Conservation (phyloP, 1,140 invertebrate genomes). For the Periplaneta americana region DNA sequence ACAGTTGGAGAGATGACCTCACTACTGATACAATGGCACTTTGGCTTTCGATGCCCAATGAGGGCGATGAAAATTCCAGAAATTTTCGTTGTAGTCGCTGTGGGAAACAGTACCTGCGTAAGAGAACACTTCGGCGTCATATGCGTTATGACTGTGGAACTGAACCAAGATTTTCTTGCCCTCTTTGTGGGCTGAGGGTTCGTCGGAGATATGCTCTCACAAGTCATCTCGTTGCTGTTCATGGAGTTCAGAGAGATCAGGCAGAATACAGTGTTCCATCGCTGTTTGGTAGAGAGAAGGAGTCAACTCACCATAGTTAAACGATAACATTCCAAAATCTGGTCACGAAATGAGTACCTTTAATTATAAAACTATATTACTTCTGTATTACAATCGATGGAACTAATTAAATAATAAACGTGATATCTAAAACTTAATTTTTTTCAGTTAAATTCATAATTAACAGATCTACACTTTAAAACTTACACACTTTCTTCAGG, state of each 20-base stretch:
- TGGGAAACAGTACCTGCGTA: slow-evolving; percentile 75
- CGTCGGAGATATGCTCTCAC: background rate
- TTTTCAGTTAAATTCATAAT: too few relatives aligned
- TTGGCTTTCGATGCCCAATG: background rate
- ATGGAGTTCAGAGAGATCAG: background rate
- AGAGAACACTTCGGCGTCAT: slow-evolving; percentile 60
- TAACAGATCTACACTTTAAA: too few relatives aligned
- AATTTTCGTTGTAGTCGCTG: slow-evolving; percentile 61
- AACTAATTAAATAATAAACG: too few relatives aligned
- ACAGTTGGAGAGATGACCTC: background rate
- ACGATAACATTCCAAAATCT: too few relatives aligned
- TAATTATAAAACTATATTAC: too few relatives aligned
- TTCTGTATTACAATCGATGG: too few relatives aligned
- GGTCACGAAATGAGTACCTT: too few relatives aligned
- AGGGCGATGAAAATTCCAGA: background rate
- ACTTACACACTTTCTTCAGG: too few relatives aligned
- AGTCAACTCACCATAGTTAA: too few relatives aligned
- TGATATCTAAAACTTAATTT: too few relatives aligned
- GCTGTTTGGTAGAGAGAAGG: background rate
- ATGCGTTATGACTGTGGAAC: slow-evolving; percentile 29
- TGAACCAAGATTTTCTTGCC: slow-evolving; percentile 31
- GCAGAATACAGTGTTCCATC: background rate
- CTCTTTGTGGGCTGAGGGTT: slow-evolving; percentile 22
- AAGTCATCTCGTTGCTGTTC: background rate
- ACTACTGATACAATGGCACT: background rate